Percentiles rank a stretch among this genome's conserved stretches.
phyloP scores from a whole-genome alignment of 1,140 invertebrate species.

The Drosophila mayri region DNA sequence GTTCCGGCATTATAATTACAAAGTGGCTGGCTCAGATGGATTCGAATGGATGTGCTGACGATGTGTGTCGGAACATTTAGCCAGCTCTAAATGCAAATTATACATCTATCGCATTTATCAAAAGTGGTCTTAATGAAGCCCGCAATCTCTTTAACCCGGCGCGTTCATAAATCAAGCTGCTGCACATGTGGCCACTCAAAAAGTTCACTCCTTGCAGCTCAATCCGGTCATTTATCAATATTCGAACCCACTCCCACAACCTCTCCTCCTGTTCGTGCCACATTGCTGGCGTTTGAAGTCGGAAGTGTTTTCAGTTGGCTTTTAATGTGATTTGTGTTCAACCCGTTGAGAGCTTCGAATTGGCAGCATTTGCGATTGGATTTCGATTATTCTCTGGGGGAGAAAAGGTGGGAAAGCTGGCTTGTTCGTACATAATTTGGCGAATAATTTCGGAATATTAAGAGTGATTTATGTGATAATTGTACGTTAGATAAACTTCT shows the following conservation, averaged over 20 bases:
- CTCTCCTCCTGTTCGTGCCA: not conserved
- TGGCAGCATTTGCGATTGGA: constrained; percentile 22
- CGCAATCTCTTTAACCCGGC: constrained; percentile 2
- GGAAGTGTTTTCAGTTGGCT: constrained; percentile 22
- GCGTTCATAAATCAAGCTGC: constrained; percentile 48
- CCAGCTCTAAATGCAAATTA: constrained; percentile 39
- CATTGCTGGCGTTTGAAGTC: constrained; percentile 10
- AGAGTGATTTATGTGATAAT: constrained; percentile 3
- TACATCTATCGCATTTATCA: constrained; percentile 41
- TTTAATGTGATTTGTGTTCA: constrained; percentile 28
- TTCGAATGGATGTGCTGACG: constrained; percentile 19
- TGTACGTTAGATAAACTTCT: not conserved
- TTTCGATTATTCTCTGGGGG: constrained; percentile 12
- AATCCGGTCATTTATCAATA: constrained; percentile 43
- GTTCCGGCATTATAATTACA: constrained; percentile 44
- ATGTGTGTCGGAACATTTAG: constrained; percentile 12
- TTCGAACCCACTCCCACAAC: constrained; percentile 15
- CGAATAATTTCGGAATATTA: constrained; percentile 3
- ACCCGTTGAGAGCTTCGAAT: constrained; percentile 25
- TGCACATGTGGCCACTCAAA: constrained; percentile 39
- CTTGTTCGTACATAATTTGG: constrained; percentile 8
- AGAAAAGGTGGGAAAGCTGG: not conserved
- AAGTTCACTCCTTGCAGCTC: constrained; percentile 29
- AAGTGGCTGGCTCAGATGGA: constrained; percentile 31
- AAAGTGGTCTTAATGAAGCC: constrained; percentile 39